These are phyloP conservation scores for Trachemys scripta DNA, from an alignment of 2,113 vertebrate species.

Conservation along the genomic window DNA sequence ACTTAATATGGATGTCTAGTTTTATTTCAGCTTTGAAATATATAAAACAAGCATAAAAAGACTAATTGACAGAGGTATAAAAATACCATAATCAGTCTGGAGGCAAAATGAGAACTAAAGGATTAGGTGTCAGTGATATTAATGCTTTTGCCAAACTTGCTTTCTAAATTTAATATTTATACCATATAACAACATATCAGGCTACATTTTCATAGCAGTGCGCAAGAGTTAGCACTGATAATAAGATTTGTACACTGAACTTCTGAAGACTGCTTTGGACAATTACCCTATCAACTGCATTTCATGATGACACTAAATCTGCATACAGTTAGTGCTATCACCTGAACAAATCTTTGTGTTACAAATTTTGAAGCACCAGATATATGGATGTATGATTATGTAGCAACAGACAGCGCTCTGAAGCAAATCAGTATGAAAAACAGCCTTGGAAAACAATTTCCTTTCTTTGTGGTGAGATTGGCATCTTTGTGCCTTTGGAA, in stretches of 20 bases:
- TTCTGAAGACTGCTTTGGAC: slow-evolving; percentile 3
- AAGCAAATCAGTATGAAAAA: slow-evolving; percentile 56
- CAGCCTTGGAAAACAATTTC: slow-evolving; percentile 39
- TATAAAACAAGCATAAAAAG: neutral
- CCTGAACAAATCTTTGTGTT: slow-evolving; percentile 58
- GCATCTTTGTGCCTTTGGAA: slow-evolving; percentile 46
- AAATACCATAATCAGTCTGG: neutral
- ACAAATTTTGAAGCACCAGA: slow-evolving; percentile 9
- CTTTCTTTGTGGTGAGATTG: slow-evolving; percentile 48
- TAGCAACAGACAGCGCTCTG: slow-evolving; percentile 29
- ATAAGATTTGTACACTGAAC: slow-evolving; percentile 37
- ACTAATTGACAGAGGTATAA: neutral
- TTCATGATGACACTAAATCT: slow-evolving; percentile 63
- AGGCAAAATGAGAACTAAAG: neutral
- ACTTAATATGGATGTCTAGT: neutral
- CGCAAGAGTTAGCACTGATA: slow-evolving; percentile 46
- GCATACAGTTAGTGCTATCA: slow-evolving; percentile 45
- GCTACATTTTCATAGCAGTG: slow-evolving; percentile 40
- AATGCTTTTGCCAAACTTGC: slow-evolving; percentile 1
- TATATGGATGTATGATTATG: neutral
- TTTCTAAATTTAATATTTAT: slow-evolving; percentile 40
- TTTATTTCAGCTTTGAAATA: neutral
- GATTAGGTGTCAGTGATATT: neutral
- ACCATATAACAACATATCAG: neutral
- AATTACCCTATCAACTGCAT: slow-evolving; percentile 47